These are phyloP conservation scores for Tubulanus polymorphus DNA, from an alignment of 2,888 invertebrate genomes.

Conservation along the genomic window DNA sequence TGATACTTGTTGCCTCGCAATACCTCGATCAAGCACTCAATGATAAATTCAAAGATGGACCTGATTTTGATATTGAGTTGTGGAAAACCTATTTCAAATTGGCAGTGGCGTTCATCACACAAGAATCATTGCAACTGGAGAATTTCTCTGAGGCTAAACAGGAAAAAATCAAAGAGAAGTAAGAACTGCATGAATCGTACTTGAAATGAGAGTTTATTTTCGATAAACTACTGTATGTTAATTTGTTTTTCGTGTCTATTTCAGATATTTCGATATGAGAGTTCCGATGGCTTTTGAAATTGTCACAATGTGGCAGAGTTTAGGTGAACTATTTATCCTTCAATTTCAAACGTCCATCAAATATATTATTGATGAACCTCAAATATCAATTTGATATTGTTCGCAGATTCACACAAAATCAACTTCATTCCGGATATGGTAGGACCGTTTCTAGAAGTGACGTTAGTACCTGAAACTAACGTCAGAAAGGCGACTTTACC, in stretches of 20 bases:
- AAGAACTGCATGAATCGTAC: too few species aligned
- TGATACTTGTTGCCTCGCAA: constrained; percentile 74
- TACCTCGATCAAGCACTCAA: constrained; percentile 84
- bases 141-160: constrained; percentile 76
- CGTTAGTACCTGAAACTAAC: constrained; percentile 80
- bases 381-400: not conserved
- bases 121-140: constrained; percentile 75
- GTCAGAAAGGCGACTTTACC: constrained; percentile 83
- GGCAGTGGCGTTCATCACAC: constrained; percentile 75
- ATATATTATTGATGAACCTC: too few species aligned
- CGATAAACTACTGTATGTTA: not conserved
- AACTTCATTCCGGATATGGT: constrained; percentile 90
- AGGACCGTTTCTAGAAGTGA: constrained; percentile 88
- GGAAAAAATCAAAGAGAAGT: constrained; percentile 70
- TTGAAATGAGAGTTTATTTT: too few species aligned
- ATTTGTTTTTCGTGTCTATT: constrained; percentile 4
- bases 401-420: constrained; percentile 72
- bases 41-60: constrained; percentile 65
- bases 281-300: constrained; percentile 89
- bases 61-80: constrained; percentile 67
- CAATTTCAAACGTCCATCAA: too few species aligned
- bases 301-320: constrained; percentile 83
- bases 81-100: constrained; percentile 77
- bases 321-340: constrained; percentile 60
- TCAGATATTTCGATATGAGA: constrained; percentile 80